Base-by-base conservation (phyloP, 1,140 invertebrate species). In the Drosophila ironensis region DNA sequence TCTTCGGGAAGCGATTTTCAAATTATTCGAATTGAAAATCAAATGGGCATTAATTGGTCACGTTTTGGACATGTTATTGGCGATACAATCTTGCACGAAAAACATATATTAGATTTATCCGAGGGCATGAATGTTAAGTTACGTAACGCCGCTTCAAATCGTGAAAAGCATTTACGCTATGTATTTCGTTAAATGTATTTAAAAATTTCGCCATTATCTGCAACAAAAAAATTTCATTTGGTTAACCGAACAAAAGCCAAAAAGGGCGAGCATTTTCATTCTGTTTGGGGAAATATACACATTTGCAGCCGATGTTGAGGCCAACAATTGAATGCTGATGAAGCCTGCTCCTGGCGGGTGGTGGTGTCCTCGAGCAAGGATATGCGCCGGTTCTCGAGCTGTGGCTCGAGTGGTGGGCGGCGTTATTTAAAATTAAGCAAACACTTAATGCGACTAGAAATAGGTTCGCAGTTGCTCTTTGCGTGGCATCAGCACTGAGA, bases 351-450 rank as follows among this genome's bases (percentile, higher is more conserved):
- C 57, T 37, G 38, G 61, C 59, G 59, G 45, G 54, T n/a, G n/a
- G n/a, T n/a, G n/a, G n/a, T 46, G 16, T 57, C 56, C 56, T 35
- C 25, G 17, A 54, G 20, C 19, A 40, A 28, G 35, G 37, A 53
- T 40, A 37, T 37, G 30, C 1, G 1, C 11, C n/a, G n/a, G n/a
- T n/a, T n/a, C n/a, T n/a, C n/a, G n/a, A n/a, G 2, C n/a, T 12
- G 30, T 33, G 9, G 12, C 12, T 37, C 14, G 22, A 12, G 24
- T 11, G 11, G 20, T 11, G 50, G 14, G 44, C 70, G 41, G 57
- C 57, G 53, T 77, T 84, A 73, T 86, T 84, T 84, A 72, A 80
- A 84, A 86, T 75, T 80, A 84, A 84, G 71, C 71, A 74, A 68
- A 86, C 80, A 86, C 82, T 86, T 86, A 86, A 80, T 75, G 74